These are phyloP conservation scores for Polietes domitor DNA, from an alignment of 2,888 invertebrate species.

Conservation along the genomic window DNA sequence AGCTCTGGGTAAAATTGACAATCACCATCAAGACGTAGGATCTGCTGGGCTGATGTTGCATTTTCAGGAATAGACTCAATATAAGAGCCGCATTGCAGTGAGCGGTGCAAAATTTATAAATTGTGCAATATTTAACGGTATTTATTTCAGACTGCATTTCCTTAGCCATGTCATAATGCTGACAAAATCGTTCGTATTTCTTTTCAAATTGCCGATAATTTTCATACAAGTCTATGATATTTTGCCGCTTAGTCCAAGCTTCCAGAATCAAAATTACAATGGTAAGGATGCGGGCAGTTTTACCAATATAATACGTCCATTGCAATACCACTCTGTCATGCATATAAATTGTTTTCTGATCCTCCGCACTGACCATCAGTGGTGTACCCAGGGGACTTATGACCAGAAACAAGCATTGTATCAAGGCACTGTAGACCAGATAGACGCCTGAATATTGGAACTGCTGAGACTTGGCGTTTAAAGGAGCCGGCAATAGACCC, in stretches of 20 bases:
- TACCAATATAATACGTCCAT: neutral
- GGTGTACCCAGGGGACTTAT: neutral
- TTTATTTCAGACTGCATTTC: neutral
- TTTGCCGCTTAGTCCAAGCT: conserved; percentile 27
- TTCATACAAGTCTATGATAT: neutral
- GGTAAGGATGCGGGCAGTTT: conserved; percentile 4
- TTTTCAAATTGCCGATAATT: neutral
- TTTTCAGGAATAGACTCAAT: neutral
- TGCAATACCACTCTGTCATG: neutral
- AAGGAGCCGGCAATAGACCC: neutral
- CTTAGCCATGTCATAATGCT: neutral
- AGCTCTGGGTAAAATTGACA: neutral
- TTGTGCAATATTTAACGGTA: neutral
- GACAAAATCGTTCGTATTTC: neutral
- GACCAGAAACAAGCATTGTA: neutral
- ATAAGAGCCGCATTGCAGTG: neutral
- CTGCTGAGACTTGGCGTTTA: neutral
- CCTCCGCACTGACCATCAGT: neutral
- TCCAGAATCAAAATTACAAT: conserved; percentile 22
- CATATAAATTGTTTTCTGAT: neutral
- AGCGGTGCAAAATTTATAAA: conserved; percentile 24
- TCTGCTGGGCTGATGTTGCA: neutral
- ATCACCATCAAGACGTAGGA: neutral
- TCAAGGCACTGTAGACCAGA: neutral
- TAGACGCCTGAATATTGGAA: neutral